phyloP scores from a whole-genome alignment of 1,140 invertebrate species.

The Brachionus sp. region DNA sequence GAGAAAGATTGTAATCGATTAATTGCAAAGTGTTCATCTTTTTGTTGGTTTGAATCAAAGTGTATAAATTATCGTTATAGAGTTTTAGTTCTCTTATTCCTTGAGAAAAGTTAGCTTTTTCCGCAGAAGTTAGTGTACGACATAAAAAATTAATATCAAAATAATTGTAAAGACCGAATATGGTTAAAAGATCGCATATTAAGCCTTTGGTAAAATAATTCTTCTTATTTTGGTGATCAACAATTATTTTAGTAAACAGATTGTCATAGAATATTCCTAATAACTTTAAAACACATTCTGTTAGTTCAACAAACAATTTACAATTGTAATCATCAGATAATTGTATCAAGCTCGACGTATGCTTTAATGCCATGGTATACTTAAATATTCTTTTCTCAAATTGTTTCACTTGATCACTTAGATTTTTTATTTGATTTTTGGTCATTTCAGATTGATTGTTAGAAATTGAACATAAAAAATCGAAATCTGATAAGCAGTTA shows the following conservation, averaged over 20 bases:
- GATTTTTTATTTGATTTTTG: background rate
- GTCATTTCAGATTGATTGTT: background rate
- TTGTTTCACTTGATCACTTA: background rate
- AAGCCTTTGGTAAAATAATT: slow-evolving; percentile 1
- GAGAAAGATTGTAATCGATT: slow-evolving; percentile 18
- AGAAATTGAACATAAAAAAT: background rate
- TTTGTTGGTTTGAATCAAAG: background rate
- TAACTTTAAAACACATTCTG: background rate
- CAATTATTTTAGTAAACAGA: slow-evolving; percentile 8
- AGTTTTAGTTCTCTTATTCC: background rate
- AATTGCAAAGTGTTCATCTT: slow-evolving; percentile 23
- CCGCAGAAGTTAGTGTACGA: background rate
- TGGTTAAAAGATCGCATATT: slow-evolving; percentile 15
- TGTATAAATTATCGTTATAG: slow-evolving; percentile 30
- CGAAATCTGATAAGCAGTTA: slow-evolving; percentile 23
- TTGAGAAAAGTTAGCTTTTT: background rate
- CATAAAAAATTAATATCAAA: background rate
- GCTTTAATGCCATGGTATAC: background rate
- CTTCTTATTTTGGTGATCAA: background rate
- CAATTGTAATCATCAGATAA: slow-evolving; percentile 3
- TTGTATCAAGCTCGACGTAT: background rate
- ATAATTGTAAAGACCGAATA: slow-evolving; percentile 31
- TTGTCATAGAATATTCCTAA: slow-evolving; percentile 3
- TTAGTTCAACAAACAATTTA: background rate
- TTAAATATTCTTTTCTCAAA: background rate